Conservation (phyloP, 2,113 vertebrate species). For the Catharus bicknelli region DNA sequence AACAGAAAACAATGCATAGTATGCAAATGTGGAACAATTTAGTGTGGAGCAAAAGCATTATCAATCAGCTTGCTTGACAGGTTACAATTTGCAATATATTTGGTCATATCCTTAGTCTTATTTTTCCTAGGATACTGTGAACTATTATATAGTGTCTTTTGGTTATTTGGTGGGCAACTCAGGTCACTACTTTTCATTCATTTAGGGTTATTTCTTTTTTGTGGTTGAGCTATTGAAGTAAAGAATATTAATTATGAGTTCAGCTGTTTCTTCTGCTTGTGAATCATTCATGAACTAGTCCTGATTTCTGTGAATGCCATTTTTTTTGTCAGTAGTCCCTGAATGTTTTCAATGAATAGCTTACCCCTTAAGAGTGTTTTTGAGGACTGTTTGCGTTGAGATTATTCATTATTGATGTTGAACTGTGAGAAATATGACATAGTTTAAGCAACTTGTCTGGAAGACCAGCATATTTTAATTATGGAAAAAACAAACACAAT, state of each 20-base stretch:
- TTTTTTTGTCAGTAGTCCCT: slow-evolving; percentile 28
- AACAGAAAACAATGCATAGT: background rate
- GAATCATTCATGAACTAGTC: slow-evolving; percentile 41
- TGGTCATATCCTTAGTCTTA: background rate
- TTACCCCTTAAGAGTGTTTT: background rate
- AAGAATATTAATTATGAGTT: slow-evolving; percentile 44
- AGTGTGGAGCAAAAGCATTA: background rate
- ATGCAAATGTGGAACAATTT: background rate
- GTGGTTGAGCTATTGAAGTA: background rate
- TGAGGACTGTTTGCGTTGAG: background rate
- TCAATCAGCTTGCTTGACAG: background rate
- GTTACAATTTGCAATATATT: background rate
- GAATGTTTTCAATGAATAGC: background rate
- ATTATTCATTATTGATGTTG: background rate
- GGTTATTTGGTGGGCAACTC: background rate
- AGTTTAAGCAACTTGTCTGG: background rate
- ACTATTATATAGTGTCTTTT: background rate
- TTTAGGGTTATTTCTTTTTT: background rate
- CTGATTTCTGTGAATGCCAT: background rate
- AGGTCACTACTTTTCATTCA: slow-evolving; percentile 2
- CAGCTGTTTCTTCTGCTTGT: background rate
- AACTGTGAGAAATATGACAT: background rate
- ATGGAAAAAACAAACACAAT: background rate
- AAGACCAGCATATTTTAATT: background rate
- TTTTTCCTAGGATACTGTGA: background rate